phyloP scores from a whole-genome alignment of 2,888 invertebrate species.

The Magallana nippona region DNA sequence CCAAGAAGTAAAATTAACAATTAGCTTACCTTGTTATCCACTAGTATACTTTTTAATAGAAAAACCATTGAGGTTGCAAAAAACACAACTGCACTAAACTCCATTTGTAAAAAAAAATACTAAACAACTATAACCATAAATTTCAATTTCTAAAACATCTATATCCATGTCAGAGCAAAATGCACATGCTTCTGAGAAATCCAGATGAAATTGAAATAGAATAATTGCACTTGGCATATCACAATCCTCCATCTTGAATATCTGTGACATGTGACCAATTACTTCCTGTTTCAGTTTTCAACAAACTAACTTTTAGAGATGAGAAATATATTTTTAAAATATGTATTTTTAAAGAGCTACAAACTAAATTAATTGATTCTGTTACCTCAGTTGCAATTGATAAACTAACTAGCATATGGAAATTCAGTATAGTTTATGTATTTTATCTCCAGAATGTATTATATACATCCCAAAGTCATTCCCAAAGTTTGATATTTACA shows the following conservation, averaged over 20 bases:
- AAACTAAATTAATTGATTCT: too few species aligned
- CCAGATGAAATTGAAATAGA: not conserved
- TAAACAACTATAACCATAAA: constrained; percentile 33
- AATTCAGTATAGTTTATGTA: too few species aligned
- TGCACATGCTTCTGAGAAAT: constrained; percentile 34
- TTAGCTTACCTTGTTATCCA: not conserved
- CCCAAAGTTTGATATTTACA: too few species aligned
- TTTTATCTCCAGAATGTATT: too few species aligned
- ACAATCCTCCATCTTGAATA: constrained; percentile 32
- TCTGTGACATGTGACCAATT: constrained; percentile 18
- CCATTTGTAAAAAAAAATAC: constrained; percentile 27
- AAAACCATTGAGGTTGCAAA: constrained; percentile 33
- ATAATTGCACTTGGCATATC: constrained; percentile 35
- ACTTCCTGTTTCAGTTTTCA: too few species aligned
- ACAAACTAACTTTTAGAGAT: too few species aligned
- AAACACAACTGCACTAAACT: constrained; percentile 35
- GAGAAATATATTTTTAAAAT: too few species aligned
- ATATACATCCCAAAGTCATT: too few species aligned
- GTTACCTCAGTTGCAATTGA: too few species aligned
- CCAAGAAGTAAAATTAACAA: constrained; percentile 1
- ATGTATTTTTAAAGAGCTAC: too few species aligned
- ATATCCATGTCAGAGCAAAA: constrained; percentile 39
- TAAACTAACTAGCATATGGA: too few species aligned
- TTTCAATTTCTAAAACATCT: constrained; percentile 34
- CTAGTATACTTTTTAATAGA: constrained; percentile 30